Conservation (phyloP, 2,888 invertebrate species). For the Cosmia pyralina region DNA sequence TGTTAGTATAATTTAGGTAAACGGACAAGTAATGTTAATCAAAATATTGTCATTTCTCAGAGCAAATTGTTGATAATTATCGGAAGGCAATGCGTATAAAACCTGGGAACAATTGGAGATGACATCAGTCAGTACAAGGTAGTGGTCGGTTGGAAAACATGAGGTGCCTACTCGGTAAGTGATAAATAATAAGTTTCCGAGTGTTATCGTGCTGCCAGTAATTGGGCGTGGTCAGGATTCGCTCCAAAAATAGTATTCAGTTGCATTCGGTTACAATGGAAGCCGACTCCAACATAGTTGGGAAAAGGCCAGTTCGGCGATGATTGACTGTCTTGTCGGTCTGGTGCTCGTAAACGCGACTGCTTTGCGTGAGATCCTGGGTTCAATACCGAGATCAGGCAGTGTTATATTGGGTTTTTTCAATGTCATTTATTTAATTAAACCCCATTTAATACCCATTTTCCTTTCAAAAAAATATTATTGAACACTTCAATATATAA, state of each 20-base stretch:
- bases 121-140: slow-evolving; percentile 15
- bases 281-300: background rate
- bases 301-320: too few species aligned
- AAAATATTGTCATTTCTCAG: slow-evolving; percentile 33
- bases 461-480: background rate
- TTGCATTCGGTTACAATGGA: background rate
- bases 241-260: background rate
- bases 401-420: background rate
- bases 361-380: background rate
- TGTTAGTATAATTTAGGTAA: slow-evolving; percentile 16
- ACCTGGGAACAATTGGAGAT: background rate
- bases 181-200: background rate
- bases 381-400: background rate
- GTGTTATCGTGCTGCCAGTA: background rate
- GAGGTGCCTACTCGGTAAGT: slow-evolving; percentile 26
- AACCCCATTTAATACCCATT: background rate
- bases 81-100: slow-evolving; percentile 13
- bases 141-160: background rate
- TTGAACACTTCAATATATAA: too few species aligned
- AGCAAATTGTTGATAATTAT: slow-evolving; percentile 17
- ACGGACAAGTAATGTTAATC: background rate
- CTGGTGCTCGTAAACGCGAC: background rate
- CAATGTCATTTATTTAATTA: background rate
- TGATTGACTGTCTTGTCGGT: background rate
- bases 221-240: background rate